Conservation (phyloP, 2,113 vertebrate genomes). For the Chaetops frenatus region DNA sequence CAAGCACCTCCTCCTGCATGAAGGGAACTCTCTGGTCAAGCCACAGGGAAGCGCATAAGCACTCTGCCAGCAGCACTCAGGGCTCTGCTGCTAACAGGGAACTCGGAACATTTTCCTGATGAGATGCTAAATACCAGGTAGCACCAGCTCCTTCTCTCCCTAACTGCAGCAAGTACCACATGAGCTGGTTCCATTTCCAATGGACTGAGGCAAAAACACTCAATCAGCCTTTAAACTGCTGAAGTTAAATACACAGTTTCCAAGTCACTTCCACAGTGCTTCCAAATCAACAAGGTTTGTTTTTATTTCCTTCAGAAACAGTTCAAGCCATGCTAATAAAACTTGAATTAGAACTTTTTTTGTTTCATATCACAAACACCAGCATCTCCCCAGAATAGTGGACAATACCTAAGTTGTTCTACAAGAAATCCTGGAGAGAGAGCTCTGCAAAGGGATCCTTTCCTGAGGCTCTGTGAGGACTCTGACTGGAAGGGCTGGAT, state of each 20-base stretch:
- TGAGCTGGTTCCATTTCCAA: neutral
- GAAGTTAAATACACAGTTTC: neutral
- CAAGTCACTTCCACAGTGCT: slow-evolving; percentile 38
- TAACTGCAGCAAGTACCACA: neutral
- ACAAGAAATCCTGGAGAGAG: slow-evolving; percentile 99
- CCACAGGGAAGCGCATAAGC: fast-evolving
- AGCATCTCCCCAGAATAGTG: slow-evolving; percentile 67
- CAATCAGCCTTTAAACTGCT: neutral
- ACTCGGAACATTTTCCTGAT: neutral
- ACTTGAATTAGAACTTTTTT: neutral
- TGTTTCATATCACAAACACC: neutral
- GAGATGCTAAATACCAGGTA: neutral
- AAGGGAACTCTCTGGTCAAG: neutral
- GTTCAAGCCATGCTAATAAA: neutral
- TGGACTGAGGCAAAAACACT: neutral
- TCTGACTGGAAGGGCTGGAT: slow-evolving; percentile 99
- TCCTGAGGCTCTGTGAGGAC: slow-evolving; percentile 97
- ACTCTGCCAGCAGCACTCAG: neutral
- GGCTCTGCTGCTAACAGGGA: neutral
- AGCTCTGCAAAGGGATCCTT: slow-evolving; percentile 99
- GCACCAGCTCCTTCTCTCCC: neutral
- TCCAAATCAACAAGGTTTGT: neutral
- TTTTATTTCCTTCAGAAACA: neutral
- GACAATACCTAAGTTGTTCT: slow-evolving; percentile 98
- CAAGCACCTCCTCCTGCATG: fast-evolving